Percentiles rank a stretch among this genome's conserved stretches.
Evolutionary conservation across 2,888 invertebrate genomes (phyloP).

Genomic region (Nudaria mundana): DNA sequence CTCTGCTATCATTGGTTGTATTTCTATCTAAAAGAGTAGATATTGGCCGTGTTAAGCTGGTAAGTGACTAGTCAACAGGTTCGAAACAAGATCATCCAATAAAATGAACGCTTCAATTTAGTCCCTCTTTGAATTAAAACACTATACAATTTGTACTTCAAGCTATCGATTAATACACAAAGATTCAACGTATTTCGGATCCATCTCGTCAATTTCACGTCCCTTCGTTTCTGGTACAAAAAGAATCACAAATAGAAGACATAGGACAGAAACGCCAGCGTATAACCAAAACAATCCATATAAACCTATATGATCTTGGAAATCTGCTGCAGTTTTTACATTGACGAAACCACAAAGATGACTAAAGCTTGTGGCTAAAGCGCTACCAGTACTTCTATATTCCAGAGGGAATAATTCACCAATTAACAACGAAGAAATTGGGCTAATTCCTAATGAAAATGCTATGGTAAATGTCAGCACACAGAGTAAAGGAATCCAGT

Average conservation of each 20-base stretch:
- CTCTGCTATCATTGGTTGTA: too few relatives aligned
- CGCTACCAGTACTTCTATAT: conserved; percentile 85
- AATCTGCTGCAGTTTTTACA: conserved; percentile 91
- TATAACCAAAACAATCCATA: conserved; percentile 95
- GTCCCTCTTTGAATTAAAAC: conserved; percentile 20
- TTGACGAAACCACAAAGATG: conserved; percentile 93
- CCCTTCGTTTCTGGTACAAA: conserved; percentile 96
- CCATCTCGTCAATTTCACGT: conserved; percentile 93
- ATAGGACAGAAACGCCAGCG: conserved; percentile 88
- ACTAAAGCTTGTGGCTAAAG: conserved; percentile 90
- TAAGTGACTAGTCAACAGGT: conserved; percentile 29
- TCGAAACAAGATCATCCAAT: conserved; percentile 2
- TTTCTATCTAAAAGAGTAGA: too few relatives aligned
- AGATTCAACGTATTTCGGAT: conserved; percentile 83
- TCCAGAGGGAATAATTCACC: conserved; percentile 87
- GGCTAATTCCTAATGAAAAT: conserved; percentile 89
- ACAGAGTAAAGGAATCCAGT: conserved; percentile 92
- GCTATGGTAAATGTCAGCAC: conserved; percentile 91
- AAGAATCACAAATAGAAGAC: conserved; percentile 90
- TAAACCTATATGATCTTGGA: conserved; percentile 86
- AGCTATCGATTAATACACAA: conserved; percentile 79
- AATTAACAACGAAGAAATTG: conserved; percentile 86
- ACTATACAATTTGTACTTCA: conserved; percentile 9
- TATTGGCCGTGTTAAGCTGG: too few relatives aligned
- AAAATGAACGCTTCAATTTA: conserved; percentile 17